Percentiles rank a stretch among this genome's conserved stretches.
These are phyloP conservation scores for Phaenicophaeus curvirostris DNA, from an alignment of 2,797 vertebrate genomes.

Conservation along the genomic window DNA sequence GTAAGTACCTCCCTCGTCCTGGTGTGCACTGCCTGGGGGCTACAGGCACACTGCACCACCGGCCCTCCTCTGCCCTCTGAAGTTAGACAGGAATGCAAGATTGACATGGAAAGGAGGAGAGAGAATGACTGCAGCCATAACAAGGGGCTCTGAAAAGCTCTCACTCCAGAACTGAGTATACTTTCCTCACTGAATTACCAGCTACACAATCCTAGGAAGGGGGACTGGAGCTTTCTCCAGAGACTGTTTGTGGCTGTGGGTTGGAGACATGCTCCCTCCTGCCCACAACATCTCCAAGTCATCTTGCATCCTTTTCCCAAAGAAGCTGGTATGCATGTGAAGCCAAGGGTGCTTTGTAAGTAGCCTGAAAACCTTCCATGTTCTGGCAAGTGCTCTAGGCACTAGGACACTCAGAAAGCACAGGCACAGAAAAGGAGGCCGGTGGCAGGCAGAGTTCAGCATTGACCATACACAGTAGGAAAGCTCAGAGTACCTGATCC, in stretches of 20 bases:
- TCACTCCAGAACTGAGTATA: background rate
- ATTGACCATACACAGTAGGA: accelerated
- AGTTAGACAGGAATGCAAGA: background rate
- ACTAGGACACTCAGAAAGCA: background rate
- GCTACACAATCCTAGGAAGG: background rate
- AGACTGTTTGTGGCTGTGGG: background rate
- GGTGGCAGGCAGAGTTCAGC: background rate
- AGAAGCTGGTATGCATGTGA: background rate
- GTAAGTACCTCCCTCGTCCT: background rate
- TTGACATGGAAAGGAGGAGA: constrained; percentile 30
- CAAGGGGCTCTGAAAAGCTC: background rate
- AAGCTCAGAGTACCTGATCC: background rate
- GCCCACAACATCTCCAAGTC: background rate
- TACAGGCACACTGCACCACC: background rate
- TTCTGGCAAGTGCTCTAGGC: background rate
- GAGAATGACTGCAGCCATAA: constrained; percentile 16
- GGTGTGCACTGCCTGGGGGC: background rate
- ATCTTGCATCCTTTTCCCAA: background rate
- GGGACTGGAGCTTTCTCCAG: background rate
- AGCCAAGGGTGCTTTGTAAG: constrained; percentile 3
- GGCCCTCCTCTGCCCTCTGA: constrained; percentile 6
- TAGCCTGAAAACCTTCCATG: background rate
- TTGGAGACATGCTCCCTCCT: background rate
- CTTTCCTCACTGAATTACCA: background rate
- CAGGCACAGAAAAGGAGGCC: background rate